These are phyloP conservation scores for Pseudomyrmex cubaensis DNA, from an alignment of 1,140 invertebrate genomes.

Conservation along the genomic window DNA sequence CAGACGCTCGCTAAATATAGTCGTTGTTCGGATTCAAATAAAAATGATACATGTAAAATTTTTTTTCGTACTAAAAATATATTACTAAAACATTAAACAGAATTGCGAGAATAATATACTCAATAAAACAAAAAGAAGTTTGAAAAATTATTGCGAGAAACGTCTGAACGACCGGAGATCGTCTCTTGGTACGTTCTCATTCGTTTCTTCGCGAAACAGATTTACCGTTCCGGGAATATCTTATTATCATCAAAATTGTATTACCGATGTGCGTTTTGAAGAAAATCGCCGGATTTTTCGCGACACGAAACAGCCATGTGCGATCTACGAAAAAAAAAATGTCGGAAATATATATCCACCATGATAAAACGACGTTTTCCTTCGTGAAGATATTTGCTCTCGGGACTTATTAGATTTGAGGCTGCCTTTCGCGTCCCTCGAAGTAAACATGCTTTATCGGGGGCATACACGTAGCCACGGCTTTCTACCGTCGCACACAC, in stretches of 20 bases:
- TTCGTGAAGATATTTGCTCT: slow-evolving; percentile 72
- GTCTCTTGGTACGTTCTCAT: too few species aligned
- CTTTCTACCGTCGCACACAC: slow-evolving; percentile 3
- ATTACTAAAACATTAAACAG: not conserved
- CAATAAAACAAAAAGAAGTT: too few species aligned
- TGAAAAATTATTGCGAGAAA: too few species aligned
- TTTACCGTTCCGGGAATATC: not conserved
- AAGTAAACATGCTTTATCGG: slow-evolving; percentile 75
- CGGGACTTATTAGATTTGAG: slow-evolving; percentile 75
- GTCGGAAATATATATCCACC: slow-evolving; percentile 47
- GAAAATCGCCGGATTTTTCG: slow-evolving; percentile 40
- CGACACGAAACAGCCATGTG: not conserved
- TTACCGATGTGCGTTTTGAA: not conserved
- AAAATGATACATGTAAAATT: not conserved
- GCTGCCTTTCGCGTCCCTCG: slow-evolving; percentile 62
- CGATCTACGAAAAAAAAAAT: slow-evolving; percentile 33
- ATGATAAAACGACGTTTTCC: slow-evolving; percentile 60
- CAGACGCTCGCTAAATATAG: not conserved
- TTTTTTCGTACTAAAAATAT: not conserved
- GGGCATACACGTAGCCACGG: slow-evolving; percentile 55
- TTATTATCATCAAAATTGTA: slow-evolving; percentile 27
- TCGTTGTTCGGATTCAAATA: not conserved
- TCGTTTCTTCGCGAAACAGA: not conserved
- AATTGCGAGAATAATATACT: too few species aligned
- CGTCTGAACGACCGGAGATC: too few species aligned